Percentiles rank a stretch among this genome's conserved stretches.
Evolutionary conservation across 2,888 invertebrate species (phyloP).

Genomic region (Zygogramma bicolorata): DNA sequence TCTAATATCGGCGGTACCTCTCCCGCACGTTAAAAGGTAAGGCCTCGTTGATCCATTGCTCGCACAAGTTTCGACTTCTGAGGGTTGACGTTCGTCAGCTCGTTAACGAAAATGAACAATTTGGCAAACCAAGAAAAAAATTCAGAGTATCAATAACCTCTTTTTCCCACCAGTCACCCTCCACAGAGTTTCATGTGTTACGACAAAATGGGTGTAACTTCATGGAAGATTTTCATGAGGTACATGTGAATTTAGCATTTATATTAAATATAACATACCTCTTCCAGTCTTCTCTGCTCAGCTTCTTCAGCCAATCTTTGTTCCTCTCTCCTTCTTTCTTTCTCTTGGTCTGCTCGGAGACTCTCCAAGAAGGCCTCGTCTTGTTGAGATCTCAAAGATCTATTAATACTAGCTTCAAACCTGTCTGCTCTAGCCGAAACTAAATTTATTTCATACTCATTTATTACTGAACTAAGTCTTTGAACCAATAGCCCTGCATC

Average conservation of each 20-base stretch:
- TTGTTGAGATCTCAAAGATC: constrained; percentile 89
- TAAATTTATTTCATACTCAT: constrained; percentile 89
- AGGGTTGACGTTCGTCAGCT: too few species aligned
- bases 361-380: constrained; percentile 95
- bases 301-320: constrained; percentile 71
- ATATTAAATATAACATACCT: constrained; percentile 49
- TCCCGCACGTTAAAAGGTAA: too few species aligned
- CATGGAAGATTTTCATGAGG: too few species aligned
- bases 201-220: too few species aligned
- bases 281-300: constrained; percentile 65
- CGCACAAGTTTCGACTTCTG: too few species aligned
- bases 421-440: constrained; percentile 89
- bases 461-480: constrained; percentile 80
- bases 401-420: constrained; percentile 64
- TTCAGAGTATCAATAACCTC: too few species aligned
- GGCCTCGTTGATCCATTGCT: too few species aligned
- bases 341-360: constrained; percentile 92
- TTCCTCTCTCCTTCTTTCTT: constrained; percentile 81
- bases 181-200: too few species aligned
- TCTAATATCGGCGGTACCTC: too few species aligned
- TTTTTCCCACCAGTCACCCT: too few species aligned
- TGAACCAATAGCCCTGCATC: constrained; percentile 78
- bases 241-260: not conserved
- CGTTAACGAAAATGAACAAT: too few species aligned
- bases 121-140: too few species aligned